Percentiles rank a stretch among this genome's conserved stretches.
Conservation (phyloP, 1,140 invertebrate species). For the Coptotermes formosanus region DNA sequence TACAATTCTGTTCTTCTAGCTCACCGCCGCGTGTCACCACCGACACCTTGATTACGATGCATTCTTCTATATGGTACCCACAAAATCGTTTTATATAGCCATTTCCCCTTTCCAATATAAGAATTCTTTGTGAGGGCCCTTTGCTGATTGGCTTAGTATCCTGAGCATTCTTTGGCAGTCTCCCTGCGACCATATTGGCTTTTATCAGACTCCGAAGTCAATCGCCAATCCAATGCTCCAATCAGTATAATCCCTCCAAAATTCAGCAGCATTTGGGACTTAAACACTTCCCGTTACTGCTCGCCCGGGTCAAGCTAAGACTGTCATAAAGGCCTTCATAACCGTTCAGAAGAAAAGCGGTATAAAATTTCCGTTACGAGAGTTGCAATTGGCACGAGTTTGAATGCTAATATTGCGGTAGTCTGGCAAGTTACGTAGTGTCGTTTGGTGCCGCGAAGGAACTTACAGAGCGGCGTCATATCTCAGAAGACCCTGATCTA, state of each 20-base stretch:
- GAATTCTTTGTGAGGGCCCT: background rate
- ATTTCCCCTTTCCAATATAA: background rate
- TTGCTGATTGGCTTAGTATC: background rate
- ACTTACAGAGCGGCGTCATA: no score
- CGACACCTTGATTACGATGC: background rate
- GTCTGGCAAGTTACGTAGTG: no score
- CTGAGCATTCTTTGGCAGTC: background rate
- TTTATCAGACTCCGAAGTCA: background rate
- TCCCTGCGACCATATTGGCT: background rate
- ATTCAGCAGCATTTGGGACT: background rate
- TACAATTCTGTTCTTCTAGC: no score
- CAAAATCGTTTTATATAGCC: background rate
- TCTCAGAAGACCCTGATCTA: no score
- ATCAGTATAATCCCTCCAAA: background rate
- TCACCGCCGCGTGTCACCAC: no score
- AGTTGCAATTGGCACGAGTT: no score
- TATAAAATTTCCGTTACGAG: no score
- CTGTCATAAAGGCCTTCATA: background rate
- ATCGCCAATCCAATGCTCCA: conserved; percentile 9
- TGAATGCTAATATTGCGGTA: no score
- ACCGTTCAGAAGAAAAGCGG: no score
- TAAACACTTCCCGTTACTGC: background rate
- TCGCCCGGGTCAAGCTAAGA: background rate
- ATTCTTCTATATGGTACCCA: background rate
- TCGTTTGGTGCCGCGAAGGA: no score